Evolutionary conservation across 2,797 vertebrate genomes (phyloP).

Genomic region (Pogonophryne albipinna): DNA sequence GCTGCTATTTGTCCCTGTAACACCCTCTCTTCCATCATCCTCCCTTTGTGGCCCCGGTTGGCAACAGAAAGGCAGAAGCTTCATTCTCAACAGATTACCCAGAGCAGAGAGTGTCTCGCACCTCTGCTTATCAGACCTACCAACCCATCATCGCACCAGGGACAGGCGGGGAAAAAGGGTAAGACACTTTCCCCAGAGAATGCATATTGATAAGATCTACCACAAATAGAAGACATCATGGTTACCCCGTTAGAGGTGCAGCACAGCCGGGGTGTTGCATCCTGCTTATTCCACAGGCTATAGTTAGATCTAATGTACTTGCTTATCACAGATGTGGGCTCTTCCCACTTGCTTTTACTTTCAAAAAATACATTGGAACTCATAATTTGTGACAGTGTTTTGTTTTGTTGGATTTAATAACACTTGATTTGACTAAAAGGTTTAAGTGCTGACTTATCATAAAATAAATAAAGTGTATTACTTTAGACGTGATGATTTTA

Average conservation of each 20-base stretch:
- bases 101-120: constrained; percentile 64
- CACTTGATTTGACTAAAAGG: too few relatives aligned
- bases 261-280: constrained; percentile 23
- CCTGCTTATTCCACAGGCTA: constrained; percentile 19
- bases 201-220: constrained; percentile 64
- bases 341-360: constrained; percentile 11
- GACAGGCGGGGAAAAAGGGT: constrained; percentile 48
- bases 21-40: constrained; percentile 51
- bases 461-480: too few relatives aligned
- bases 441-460: neutral
- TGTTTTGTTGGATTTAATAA: neutral
- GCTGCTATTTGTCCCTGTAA: constrained; percentile 49
- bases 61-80: constrained; percentile 38
- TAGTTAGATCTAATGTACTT: constrained; percentile 32
- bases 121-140: constrained; percentile 66
- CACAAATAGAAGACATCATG: constrained; percentile 61
- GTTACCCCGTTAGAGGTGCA: constrained; percentile 39
- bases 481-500: too few relatives aligned
- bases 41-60: constrained; percentile 34
- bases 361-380: constrained; percentile 2
- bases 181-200: constrained; percentile 46
- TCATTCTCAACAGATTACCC: constrained; percentile 67
- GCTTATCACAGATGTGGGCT: constrained; percentile 25
- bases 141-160: constrained; percentile 51
- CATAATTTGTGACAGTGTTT: neutral